Conservation (phyloP, 1,140 invertebrate genomes). For the Plodia interpunctella region DNA sequence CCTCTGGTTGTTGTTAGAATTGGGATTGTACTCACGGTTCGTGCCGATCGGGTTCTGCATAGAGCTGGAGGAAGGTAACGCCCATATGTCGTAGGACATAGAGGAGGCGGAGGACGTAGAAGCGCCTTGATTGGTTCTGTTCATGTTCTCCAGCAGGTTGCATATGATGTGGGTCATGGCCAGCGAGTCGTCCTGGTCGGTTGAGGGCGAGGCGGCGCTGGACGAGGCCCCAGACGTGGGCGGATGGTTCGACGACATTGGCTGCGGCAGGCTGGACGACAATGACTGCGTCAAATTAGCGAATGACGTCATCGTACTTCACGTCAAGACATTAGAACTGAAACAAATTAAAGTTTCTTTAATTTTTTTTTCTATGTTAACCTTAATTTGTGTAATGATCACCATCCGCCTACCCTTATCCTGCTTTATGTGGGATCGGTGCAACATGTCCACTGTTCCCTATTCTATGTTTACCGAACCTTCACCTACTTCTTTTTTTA, state of each 20-base stretch:
- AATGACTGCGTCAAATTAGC: conserved; percentile 58
- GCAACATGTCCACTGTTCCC: too few species aligned
- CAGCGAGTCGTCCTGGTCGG: conserved; percentile 48
- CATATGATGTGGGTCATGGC: conserved; percentile 66
- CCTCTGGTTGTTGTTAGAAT: conserved; percentile 48
- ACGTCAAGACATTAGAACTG: conserved; percentile 60
- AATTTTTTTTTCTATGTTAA: too few species aligned
- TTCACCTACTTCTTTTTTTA: too few species aligned
- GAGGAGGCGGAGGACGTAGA: conserved; percentile 41
- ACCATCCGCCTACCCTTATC: too few species aligned
- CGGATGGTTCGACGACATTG: conserved; percentile 51
- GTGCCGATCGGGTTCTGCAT: conserved; percentile 45
- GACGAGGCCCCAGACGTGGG: conserved; percentile 43
- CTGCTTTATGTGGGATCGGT: too few species aligned
- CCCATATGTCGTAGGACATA: conserved; percentile 59
- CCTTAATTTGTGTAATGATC: too few species aligned
- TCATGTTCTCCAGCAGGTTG: conserved; percentile 68
- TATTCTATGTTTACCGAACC: too few species aligned
- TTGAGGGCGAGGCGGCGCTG: conserved; percentile 28
- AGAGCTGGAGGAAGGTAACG: conserved; percentile 47
- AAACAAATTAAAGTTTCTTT: conserved; percentile 34
- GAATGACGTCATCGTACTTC: conserved; percentile 54
- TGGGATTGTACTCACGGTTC: conserved; percentile 42
- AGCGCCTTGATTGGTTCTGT: conserved; percentile 34
- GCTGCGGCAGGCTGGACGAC: conserved; percentile 50